Base-by-base conservation (phyloP, 1,140 invertebrate genomes). In the Stratiolaelaps scimitus region DNA sequence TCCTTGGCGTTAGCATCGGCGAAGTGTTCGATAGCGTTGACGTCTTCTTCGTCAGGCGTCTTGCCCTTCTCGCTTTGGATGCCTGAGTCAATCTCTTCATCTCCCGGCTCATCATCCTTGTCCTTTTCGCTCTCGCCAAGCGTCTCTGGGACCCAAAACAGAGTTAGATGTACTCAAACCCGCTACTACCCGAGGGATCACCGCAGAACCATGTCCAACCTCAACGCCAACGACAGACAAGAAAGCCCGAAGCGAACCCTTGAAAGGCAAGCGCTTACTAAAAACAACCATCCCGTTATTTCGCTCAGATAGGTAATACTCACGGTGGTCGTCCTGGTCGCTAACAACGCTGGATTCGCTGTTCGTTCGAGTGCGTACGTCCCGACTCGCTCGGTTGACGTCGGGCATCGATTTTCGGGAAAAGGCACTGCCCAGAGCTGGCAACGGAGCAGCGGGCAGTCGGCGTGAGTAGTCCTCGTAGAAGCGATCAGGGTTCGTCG, bases 271-370 rank as follows among this genome's bases (percentile, higher is more conserved):
- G 10, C 4, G 10, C 34, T 10, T 40, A 10, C 10, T 40, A 40
- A 40, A 40, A 40, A 40, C 10, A 40, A 40, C n/a, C n/a, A 40
- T 40, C n/a, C n/a, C n/a, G n/a, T n/a, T 40, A 6, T 40, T 40
- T 40, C 10, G 10, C 34, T 40, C 34, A 40, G 5, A 40, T 10
- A 40, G n/a, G 4, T 40, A 40, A 60, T 20, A 60, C 53, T 60
- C 53, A 60, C 53, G 53, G 53, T 60, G 53, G 26, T 60, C 53
- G 53, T 60, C 53, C 53, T 60, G 53, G 34, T 60, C 53, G 53
- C 53, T 60, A 20, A 60, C 23, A 26, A 60, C 53, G 26, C 53
- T 60, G 26, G 53, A 60, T 60, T 60, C 53, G 34, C 53, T 60
- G 53, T 60, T 60, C 26, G 53, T 60, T 60, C 53, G 53, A 19